Base-by-base conservation (phyloP, 2,888 invertebrate species). In the Luffia ferchaultella region DNA sequence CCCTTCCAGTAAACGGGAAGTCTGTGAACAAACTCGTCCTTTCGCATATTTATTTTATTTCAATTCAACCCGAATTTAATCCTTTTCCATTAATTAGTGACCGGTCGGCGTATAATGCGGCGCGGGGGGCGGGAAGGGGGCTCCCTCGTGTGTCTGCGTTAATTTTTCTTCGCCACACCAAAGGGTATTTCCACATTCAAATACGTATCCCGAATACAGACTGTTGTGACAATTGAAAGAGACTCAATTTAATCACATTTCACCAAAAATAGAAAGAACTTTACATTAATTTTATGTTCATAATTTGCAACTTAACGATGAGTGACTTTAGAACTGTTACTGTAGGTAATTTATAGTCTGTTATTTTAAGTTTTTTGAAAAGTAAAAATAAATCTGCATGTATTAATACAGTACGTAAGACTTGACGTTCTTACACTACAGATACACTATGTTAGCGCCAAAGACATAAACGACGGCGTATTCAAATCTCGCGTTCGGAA, bases 61-160 rank as follows among this genome's bases (percentile, higher is more conserved):
- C 79, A 76, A 80, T 82, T 79, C 76, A 62, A 72, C 69, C 72
- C 78, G 74, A 80, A 80, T 80, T 82, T 82, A 83, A 83, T 82
- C 82, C 82, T 80, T 80, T 82, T 80, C 79, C 82, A 83, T 83
- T 83, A 82, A 82, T 83, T 83, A 82, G 82, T 82, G 82, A 75
- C 77, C 76, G 76, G 69, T 68, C 69, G 67, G 61, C 62, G 67
- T 62, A 59, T 73, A 73, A 76, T 74, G 73, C 76, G 73, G 70
- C 42, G 49, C 41, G 18, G 18, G 18, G 43, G 43, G n/a, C 43
- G 18, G 42, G 42, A 20, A n/a, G n/a, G n/a, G 5, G 41, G 48
- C 18, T 9, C 16, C 64, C 62, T 60, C 65, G 62, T 60, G 65
- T 62, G 68, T 65, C 67, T 64, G 69, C 70, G 75, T 71, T 76